phyloP scores from a whole-genome alignment of 2,888 invertebrate genomes.

The Aphidoletes aphidimyza region DNA sequence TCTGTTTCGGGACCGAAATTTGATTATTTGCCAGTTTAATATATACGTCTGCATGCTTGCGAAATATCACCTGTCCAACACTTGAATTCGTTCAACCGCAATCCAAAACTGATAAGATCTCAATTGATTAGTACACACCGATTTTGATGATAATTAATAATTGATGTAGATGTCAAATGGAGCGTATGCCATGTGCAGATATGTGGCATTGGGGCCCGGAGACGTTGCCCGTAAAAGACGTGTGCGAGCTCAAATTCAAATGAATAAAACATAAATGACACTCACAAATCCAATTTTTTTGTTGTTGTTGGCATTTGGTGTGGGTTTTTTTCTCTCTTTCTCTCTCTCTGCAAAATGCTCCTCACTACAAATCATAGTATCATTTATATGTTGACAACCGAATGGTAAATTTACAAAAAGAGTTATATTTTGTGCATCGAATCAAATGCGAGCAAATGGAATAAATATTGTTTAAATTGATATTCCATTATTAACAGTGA shows the following conservation, averaged over 20 bases:
- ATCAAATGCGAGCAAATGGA: not conserved
- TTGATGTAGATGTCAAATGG: not conserved
- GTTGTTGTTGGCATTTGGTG: no score
- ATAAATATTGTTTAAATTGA: constrained; percentile 49
- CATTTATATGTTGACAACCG: constrained; percentile 10
- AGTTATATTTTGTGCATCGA: not conserved
- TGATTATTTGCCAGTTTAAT: constrained; percentile 16
- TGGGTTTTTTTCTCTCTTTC: no score
- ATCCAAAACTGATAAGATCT: constrained; percentile 7
- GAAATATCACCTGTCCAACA: not conserved
- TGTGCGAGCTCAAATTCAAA: not conserved
- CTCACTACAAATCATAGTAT: not conserved
- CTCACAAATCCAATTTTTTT: not conserved
- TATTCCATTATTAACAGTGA: constrained; percentile 27
- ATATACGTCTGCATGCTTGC: not conserved
- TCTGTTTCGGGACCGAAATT: constrained; percentile 4
- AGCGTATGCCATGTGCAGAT: no score
- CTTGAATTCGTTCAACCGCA: not conserved
- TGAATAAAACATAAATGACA: not conserved
- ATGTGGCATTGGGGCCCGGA: not conserved
- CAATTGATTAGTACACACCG: not conserved
- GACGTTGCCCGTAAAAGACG: not conserved
- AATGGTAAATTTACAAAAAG: constrained; percentile 37
- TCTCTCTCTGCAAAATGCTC: not conserved
- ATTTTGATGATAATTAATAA: not conserved